Evolutionary conservation across 2,113 vertebrate genomes (phyloP).

Genomic region (Himantopus leucocephalus): DNA sequence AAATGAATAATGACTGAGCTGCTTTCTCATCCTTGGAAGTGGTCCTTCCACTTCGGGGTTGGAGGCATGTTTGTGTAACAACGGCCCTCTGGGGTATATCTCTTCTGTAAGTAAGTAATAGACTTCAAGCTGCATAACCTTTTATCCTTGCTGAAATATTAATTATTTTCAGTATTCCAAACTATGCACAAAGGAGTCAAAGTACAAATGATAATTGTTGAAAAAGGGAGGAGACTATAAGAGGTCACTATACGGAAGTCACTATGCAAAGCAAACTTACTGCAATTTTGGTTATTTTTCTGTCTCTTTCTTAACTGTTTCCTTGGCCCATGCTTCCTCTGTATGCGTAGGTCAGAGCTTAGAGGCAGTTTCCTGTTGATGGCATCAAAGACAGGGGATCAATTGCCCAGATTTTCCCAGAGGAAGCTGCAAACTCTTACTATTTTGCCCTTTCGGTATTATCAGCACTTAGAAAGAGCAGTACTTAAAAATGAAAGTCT

Average conservation of each 20-base stretch:
- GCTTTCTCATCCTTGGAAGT: not conserved
- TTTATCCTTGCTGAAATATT: constrained; percentile 45
- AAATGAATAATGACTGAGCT: constrained; percentile 4
- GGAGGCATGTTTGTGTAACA: not conserved
- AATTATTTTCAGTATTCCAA: not conserved
- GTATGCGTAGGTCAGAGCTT: not conserved
- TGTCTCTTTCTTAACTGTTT: not conserved
- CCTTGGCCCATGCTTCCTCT: not conserved
- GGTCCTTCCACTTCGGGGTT: not conserved
- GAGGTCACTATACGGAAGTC: not conserved
- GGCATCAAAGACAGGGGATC: not conserved
- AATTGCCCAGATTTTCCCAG: not conserved
- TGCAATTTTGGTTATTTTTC: not conserved
- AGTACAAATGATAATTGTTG: not conserved
- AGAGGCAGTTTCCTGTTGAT: not conserved
- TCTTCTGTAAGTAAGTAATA: not conserved
- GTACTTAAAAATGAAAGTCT: not conserved
- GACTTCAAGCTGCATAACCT: not conserved
- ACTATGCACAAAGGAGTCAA: not conserved
- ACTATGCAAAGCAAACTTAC: not conserved
- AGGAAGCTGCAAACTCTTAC: not conserved
- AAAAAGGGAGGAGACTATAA: not conserved
- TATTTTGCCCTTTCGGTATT: not conserved
- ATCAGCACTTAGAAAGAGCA: not conserved
- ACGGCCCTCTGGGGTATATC: not conserved